Evolutionary conservation across 2,113 vertebrate genomes (phyloP), one percentile per base, ranked within the genome.

Genomic region (Oncorhynchus masou): DNA sequence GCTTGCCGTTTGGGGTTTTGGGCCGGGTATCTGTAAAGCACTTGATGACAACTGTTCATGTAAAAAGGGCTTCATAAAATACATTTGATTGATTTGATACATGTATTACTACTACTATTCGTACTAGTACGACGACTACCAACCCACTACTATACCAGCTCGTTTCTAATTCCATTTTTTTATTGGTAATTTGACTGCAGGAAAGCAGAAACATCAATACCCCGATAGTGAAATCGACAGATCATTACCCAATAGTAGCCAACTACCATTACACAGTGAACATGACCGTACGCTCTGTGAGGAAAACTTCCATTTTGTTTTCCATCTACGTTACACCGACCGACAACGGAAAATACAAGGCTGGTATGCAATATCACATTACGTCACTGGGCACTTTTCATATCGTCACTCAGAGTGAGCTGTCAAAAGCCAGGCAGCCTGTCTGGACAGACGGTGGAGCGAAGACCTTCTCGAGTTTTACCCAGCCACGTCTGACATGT

Each of bases 401-500:
- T n/a, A 22, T n/a, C 20, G 19, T 60, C 2, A 60, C 19, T 60
- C 59, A 22, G 6, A 22, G 51, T 39, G 59, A 22, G 59, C 59
- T n/a, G 9, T 57, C 20, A 57, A 57, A 57, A 62, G 19, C 16
- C 54, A 45, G 39, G 13, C 51, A 54, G 51, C 51, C 51, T 13
- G 59, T 60, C 22, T 8, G 59, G 59, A n/a, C 59, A 20, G 59
- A 60, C 6, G 59, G 59, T 5, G 59, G 31, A n/a, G 59, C 6
- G 1, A 62, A 62, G 57, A 34, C 59, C 59, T 39, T 51, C 74
- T 70, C 34, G 48, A 45, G 74, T 70, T 76, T 62, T 48, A n/a
- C 48, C 25, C 27, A 76, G 54, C 20, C 51, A 60, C 24, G 19
- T 34, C 66, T 70, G 67, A 67, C 74, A 76, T 62, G 48, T 70